Evolutionary conservation across 2,797 vertebrate species (phyloP).

Genomic region (Ptychobarbus kaznakovi): DNA sequence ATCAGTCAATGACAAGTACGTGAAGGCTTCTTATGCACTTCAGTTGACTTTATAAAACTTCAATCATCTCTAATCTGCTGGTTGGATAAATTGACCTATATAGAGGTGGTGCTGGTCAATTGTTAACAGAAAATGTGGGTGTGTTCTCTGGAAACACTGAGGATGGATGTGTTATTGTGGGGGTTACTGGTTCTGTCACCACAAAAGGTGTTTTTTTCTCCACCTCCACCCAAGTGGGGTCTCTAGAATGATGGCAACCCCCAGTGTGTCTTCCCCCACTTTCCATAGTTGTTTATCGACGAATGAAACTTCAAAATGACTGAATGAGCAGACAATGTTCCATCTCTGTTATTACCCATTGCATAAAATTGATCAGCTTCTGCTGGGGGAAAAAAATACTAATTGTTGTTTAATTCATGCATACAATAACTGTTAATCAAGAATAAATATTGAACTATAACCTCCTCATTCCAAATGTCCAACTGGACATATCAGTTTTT

Average conservation of each 20-base stretch:
- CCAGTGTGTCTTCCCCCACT: background rate
- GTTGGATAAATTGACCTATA: background rate
- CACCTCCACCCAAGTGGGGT: slow-evolving; percentile 23
- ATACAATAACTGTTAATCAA: background rate
- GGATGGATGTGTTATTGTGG: background rate
- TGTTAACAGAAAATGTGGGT: slow-evolving; percentile 21
- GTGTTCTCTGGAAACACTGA: slow-evolving; percentile 38
- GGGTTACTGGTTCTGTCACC: slow-evolving; percentile 5
- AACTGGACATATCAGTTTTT: background rate
- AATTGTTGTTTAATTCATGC: background rate
- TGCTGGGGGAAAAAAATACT: background rate
- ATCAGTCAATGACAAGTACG: slow-evolving; percentile 5
- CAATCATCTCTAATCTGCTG: background rate
- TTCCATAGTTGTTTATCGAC: slow-evolving; percentile 11
- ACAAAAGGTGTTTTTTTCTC: slow-evolving; percentile 25
- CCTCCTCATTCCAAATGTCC: background rate
- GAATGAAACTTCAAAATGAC: slow-evolving; percentile 30
- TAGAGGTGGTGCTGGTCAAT: background rate
- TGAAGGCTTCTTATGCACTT: background rate
- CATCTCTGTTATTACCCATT: background rate
- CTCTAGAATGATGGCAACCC: background rate
- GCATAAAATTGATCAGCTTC: background rate
- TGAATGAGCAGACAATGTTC: slow-evolving; percentile 6
- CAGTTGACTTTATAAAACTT: background rate
- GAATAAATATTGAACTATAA: background rate